Conservation (phyloP, 2,888 invertebrate species). For the Corbicula japonica region DNA sequence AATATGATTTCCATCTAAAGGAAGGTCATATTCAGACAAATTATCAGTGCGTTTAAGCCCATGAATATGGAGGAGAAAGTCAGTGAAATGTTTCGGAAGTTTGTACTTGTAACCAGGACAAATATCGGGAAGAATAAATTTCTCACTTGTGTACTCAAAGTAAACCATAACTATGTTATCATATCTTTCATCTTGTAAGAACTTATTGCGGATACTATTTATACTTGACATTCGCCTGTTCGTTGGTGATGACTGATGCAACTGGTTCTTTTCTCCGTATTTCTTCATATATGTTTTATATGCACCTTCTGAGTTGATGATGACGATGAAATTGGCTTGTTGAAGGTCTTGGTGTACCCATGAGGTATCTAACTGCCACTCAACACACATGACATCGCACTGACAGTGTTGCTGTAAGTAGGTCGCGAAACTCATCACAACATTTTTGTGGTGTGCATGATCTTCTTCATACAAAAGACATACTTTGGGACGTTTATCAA, state of each 20-base stretch:
- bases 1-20: constrained; percentile 53
- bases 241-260: neutral
- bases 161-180: constrained; percentile 64
- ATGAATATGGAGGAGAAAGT: constrained; percentile 63
- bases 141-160: constrained; percentile 61
- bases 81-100: constrained; percentile 64
- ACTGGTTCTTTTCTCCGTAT: constrained; percentile 4
- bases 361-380: constrained; percentile 51
- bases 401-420: constrained; percentile 60
- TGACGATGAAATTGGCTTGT: constrained; percentile 53
- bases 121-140: constrained; percentile 55
- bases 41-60: constrained; percentile 57
- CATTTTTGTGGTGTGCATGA: constrained; percentile 50
- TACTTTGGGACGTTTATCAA: constrained; percentile 43
- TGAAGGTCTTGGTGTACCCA: constrained; percentile 64
- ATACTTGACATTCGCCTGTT: constrained; percentile 40
- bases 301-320: constrained; percentile 62
- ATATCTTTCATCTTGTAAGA: constrained; percentile 53
- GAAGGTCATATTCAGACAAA: constrained; percentile 53
- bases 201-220: constrained; percentile 56
- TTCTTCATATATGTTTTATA: constrained; percentile 35
- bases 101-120: constrained; percentile 62
- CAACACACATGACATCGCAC: constrained; percentile 52
- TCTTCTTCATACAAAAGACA: constrained; percentile 63
- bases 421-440: constrained; percentile 51